Percentiles rank a stretch among this genome's conserved stretches.
Conservation (phyloP, 2,113 vertebrate species). For the Uropsilus gracilis region DNA sequence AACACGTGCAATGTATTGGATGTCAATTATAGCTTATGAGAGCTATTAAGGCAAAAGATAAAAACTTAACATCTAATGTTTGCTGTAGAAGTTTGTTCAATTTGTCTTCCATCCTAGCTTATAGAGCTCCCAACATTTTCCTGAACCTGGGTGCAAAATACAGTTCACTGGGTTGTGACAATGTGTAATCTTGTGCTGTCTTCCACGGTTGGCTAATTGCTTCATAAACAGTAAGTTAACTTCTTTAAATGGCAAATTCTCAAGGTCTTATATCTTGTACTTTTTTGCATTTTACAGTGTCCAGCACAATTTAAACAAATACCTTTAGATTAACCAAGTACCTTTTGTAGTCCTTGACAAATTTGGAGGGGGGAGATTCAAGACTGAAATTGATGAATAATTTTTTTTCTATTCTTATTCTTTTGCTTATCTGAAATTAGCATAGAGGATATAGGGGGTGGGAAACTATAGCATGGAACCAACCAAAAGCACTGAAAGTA, state of each 20-base stretch:
- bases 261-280: background rate
- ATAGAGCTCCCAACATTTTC: background rate
- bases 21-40: background rate
- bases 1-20: background rate
- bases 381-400: background rate
- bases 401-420: slow-evolving; percentile 44
- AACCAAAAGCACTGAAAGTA: background rate
- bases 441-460: background rate
- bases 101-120: background rate
- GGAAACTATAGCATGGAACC: background rate
- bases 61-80: background rate
- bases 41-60: background rate
- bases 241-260: background rate
- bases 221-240: background rate
- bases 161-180: background rate
- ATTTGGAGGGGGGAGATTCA: background rate
- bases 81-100: background rate
- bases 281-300: background rate
- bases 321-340: background rate
- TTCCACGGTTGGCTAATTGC: background rate
- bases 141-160: background rate
- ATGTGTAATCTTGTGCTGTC: background rate
- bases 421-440: background rate
- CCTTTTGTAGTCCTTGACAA: background rate
- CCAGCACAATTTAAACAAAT: background rate